These are phyloP conservation scores for Drosophila greeni DNA, from an alignment of 2,888 invertebrate species.

Conservation along the genomic window DNA sequence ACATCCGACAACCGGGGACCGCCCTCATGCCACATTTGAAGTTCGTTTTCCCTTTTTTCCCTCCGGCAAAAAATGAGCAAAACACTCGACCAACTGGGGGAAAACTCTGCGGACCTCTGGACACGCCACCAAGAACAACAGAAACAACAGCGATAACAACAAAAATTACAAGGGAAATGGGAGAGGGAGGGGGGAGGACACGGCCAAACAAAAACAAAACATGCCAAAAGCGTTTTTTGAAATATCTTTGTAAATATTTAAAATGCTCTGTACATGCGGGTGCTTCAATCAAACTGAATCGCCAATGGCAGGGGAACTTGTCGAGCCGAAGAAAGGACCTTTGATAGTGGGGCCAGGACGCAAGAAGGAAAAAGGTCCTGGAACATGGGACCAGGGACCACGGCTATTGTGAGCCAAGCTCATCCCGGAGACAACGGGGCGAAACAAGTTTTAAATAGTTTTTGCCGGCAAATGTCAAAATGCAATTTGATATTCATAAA, in stretches of 20 bases:
- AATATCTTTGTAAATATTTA: constrained; percentile 75
- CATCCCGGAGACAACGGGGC: constrained; percentile 9
- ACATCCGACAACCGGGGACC: constrained; percentile 3
- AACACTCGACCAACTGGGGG: constrained; percentile 53
- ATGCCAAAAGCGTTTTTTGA: constrained; percentile 72
- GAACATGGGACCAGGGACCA: constrained; percentile 12
- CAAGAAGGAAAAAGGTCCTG: constrained; percentile 5
- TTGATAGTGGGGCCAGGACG: constrained; percentile 21
- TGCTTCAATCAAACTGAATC: constrained; percentile 71
- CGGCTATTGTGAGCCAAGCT: constrained; percentile 28
- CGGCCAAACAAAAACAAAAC: constrained; percentile 53
- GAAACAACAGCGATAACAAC: constrained; percentile 25
- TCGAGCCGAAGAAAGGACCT: constrained; percentile 17
- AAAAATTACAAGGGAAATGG: constrained; percentile 27
- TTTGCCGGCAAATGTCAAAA: constrained; percentile 63
- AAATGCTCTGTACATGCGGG: constrained; percentile 72
- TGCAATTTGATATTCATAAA: constrained; percentile 71
- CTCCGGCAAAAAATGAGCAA: constrained; percentile 64
- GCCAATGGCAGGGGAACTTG: constrained; percentile 30
- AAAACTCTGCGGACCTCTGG: constrained; percentile 44
- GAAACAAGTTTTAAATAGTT: constrained; percentile 70
- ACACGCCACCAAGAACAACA: constrained; percentile 36
- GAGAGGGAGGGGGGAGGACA: background rate
- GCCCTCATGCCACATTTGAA: constrained; percentile 66
- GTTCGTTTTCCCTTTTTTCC: constrained; percentile 59